Conservation (phyloP, 2,113 vertebrate genomes). For the Dasyurus viverrinus region DNA sequence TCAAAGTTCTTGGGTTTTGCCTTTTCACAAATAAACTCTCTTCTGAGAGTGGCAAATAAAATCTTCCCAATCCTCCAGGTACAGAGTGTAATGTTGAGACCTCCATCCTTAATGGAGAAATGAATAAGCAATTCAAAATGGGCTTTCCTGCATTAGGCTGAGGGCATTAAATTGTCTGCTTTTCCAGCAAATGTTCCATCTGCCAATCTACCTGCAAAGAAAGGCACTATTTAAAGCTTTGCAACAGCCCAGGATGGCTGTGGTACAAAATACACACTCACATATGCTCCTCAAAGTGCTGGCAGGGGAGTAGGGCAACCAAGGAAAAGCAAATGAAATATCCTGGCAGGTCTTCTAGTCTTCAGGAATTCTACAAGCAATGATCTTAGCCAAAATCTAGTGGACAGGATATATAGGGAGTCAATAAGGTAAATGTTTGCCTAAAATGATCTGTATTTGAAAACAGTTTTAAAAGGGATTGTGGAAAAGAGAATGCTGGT, state of each 20-base stretch:
- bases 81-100: constrained; percentile 18
- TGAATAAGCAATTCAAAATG: constrained; percentile 58
- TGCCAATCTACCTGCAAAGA: constrained; percentile 67
- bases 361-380: constrained; percentile 56
- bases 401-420: constrained; percentile 41
- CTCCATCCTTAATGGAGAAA: constrained; percentile 20
- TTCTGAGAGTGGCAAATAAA: constrained; percentile 49
- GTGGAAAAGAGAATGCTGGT: not conserved
- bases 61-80: not conserved
- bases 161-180: not conserved
- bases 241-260: constrained; percentile 26
- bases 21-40: constrained; percentile 38
- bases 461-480: constrained; percentile 25
- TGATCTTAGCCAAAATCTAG: constrained; percentile 34
- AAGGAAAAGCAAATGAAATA: constrained; percentile 57
- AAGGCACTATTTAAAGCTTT: constrained; percentile 61
- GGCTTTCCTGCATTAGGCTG: constrained; percentile 7
- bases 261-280: constrained; percentile 46
- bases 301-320: constrained; percentile 24
- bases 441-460: constrained; percentile 27
- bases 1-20: constrained; percentile 42
- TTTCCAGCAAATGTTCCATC: constrained; percentile 41
- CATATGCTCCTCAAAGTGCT: constrained; percentile 16
- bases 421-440: constrained; percentile 25
- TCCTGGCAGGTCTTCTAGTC: constrained; percentile 41